Conservation (phyloP, 2,888 invertebrate species). For the Octodonta nipae region DNA sequence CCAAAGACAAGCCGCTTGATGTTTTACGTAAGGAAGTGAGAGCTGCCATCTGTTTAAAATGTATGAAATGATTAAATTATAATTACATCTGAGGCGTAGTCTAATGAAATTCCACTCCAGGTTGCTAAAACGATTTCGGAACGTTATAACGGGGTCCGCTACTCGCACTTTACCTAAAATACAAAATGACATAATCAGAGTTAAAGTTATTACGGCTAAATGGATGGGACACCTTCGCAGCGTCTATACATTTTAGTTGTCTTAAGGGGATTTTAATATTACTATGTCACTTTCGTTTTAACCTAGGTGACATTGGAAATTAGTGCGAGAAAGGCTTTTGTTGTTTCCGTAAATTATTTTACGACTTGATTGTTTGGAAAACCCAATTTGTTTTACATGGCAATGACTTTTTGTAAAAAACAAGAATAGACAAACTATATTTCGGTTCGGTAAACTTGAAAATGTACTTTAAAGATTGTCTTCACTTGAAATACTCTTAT, state of each 20-base stretch:
- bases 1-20: conserved; percentile 11
- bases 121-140: conserved; percentile 18
- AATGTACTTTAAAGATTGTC: too few species aligned
- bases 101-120: conserved; percentile 23
- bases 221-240: conserved; percentile 11
- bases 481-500: too few species aligned
- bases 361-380: too few species aligned
- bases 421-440: too few species aligned
- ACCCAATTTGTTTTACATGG: too few species aligned
- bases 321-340: too few species aligned
- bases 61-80: conserved; percentile 24
- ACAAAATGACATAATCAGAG: conserved; percentile 14
- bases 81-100: conserved; percentile 19
- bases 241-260: neutral
- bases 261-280: neutral
- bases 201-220: conserved; percentile 14
- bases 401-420: too few species aligned
- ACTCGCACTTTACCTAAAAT: conserved; percentile 10
- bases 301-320: too few species aligned
- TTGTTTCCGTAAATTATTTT: too few species aligned
- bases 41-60: conserved; percentile 23
- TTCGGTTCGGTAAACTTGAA: too few species aligned
- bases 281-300: too few species aligned
- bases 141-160: too few species aligned
- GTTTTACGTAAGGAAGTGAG: conserved; percentile 18